These are phyloP conservation scores for Campylorhamphus procurvoides DNA, from an alignment of 2,113 vertebrate genomes.

Conservation along the genomic window DNA sequence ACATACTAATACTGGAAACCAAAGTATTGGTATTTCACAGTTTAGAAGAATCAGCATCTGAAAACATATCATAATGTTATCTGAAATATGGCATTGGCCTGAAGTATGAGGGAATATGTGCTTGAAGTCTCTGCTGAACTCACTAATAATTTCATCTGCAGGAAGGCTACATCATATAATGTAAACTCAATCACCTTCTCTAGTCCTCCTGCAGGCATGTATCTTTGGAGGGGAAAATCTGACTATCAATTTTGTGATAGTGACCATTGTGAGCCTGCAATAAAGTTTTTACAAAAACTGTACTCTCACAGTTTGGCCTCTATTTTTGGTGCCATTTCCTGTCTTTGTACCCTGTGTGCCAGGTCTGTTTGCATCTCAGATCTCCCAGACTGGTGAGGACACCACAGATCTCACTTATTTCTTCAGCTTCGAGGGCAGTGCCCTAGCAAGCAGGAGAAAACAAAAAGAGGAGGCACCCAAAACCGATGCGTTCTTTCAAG, in stretches of 20 bases:
- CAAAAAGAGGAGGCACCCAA: not conserved
- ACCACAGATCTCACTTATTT: not conserved
- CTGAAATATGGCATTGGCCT: not conserved
- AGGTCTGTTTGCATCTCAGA: not conserved
- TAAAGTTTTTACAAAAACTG: not conserved
- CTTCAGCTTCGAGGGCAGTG: not conserved
- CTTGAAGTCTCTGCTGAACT: not conserved
- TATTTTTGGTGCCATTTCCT: not conserved
- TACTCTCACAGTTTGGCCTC: not conserved
- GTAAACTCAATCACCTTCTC: not conserved
- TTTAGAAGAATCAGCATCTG: not conserved
- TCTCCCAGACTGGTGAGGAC: not conserved
- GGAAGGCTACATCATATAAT: not conserved
- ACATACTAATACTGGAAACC: not conserved
- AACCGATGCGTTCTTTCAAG: not conserved
- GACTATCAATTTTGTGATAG: not conserved
- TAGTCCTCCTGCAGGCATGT: rapidly evolving
- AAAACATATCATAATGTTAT: not conserved
- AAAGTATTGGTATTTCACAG: not conserved
- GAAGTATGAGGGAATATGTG: not conserved
- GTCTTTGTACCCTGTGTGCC: rapidly evolving
- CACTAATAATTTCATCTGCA: not conserved
- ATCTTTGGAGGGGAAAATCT: not conserved
- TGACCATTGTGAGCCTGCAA: not conserved
- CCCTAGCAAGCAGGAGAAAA: not conserved